phyloP scores from a whole-genome alignment of 2,113 vertebrate genomes.

The Bungarus multicinctus region DNA sequence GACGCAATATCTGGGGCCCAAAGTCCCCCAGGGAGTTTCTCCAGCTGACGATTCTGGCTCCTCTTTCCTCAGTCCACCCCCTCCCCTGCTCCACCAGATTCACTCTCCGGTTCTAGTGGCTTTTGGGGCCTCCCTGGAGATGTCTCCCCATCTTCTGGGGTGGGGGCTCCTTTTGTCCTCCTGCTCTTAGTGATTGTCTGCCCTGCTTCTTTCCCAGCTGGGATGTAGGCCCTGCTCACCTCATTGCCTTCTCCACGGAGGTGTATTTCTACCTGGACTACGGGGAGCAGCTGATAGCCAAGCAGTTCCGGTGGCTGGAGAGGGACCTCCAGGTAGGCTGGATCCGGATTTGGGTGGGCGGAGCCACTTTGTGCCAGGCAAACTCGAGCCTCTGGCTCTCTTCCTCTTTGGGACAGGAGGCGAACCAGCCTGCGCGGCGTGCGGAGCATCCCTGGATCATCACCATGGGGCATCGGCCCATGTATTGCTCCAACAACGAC shows the following conservation, averaged over 20 bases:
- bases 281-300: conserved; percentile 75
- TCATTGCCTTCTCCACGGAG: conserved; percentile 86
- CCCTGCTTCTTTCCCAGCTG: conserved; percentile 70
- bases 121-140: background rate
- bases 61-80: background rate
- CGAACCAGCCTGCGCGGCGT: conserved; percentile 70
- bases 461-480: conserved; percentile 89
- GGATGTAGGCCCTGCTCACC: conserved; percentile 82
- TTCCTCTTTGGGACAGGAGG: conserved; percentile 62
- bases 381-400: background rate
- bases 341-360: background rate
- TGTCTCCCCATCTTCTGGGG: background rate
- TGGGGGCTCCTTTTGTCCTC: background rate
- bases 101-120: background rate
- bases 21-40: background rate
- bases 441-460: conserved; percentile 81
- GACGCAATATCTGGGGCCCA: background rate
- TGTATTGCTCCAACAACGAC: conserved; percentile 89
- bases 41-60: background rate
- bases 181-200: background rate
- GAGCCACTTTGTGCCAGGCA: rapidly evolving
- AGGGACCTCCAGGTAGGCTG: conserved; percentile 77
- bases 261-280: conserved; percentile 83
- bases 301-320: conserved; percentile 81
- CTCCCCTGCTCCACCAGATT: background rate